These are phyloP conservation scores for Vireo griseus DNA, from an alignment of 2,797 vertebrate species.

Conservation along the genomic window DNA sequence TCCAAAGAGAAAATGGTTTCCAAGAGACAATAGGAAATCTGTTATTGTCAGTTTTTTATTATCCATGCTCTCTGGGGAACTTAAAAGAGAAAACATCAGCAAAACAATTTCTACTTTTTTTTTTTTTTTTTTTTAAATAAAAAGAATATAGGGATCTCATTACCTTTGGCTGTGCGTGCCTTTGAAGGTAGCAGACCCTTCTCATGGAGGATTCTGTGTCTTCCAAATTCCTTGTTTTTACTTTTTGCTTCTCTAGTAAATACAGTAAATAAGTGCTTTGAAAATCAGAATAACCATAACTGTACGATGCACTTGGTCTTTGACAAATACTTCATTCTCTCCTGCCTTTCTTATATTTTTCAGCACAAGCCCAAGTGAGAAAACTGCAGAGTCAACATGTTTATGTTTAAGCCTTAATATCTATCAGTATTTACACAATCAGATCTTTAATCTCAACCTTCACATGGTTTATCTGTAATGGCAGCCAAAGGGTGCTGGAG, in stretches of 20 bases:
- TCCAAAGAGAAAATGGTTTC: constrained; percentile 60
- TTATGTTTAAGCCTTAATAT: not conserved
- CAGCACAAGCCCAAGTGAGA: not conserved
- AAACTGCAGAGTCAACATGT: not conserved
- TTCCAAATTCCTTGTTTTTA: not conserved
- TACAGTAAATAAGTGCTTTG: not conserved
- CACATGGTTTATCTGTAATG: not conserved
- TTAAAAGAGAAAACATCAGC: constrained; percentile 66
- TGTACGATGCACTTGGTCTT: not conserved
- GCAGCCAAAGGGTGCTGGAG: not conserved
- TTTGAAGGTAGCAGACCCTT: not conserved
- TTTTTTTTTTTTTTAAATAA: not conserved
- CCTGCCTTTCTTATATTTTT: not conserved
- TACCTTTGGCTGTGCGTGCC: not conserved
- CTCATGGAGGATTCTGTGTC: not conserved
- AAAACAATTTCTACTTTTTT: constrained; percentile 51
- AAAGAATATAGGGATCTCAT: not conserved
- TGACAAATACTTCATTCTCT: not conserved
- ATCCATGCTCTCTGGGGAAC: constrained; percentile 50
- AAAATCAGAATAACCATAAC: not conserved
- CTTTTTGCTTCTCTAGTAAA: not conserved
- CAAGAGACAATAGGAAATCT: constrained; percentile 68
- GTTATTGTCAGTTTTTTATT: constrained; percentile 76
- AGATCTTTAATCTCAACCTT: not conserved
- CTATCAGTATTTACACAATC: not conserved